Percentiles rank a stretch among this genome's conserved stretches.
phyloP scores from a whole-genome alignment of 30 jellyfish, hydroid and myxozoan species.

The Phacellophora camtschatica region DNA sequence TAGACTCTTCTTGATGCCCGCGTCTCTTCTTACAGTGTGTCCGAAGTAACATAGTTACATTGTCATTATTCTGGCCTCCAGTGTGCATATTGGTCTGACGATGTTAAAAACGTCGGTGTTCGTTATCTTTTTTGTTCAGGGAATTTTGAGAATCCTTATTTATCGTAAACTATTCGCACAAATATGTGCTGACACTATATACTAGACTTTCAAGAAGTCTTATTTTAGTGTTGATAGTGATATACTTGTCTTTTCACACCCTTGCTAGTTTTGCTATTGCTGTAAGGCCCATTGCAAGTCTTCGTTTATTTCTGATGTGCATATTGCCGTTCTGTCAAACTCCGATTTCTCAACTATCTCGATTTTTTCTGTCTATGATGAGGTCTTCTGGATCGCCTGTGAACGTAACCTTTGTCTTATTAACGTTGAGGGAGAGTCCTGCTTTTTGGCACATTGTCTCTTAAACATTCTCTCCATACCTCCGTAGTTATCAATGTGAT shows the following conservation, averaged over 20 bases:
- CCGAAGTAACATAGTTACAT: too few species aligned
- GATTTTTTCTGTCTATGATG: background rate
- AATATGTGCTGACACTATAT: background rate
- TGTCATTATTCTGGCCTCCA: too few species aligned
- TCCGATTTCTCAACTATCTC: slow-evolving; percentile 7
- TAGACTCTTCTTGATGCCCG: too few species aligned
- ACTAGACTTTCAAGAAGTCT: too few species aligned
- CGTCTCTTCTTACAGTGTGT: too few species aligned
- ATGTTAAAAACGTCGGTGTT: too few species aligned
- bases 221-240: background rate
- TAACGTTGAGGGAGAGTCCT: slow-evolving; percentile 19
- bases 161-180: too few species aligned
- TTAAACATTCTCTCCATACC: background rate
- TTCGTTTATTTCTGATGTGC: background rate
- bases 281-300: background rate
- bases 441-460: background rate
- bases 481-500: too few species aligned
- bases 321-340: background rate
- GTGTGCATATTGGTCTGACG: too few species aligned
- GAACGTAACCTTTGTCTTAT: slow-evolving; percentile 6
- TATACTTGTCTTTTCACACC: background rate
- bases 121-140: too few species aligned
- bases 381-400: background rate
- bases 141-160: too few species aligned
- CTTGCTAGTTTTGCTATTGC: background rate